phyloP scores from a whole-genome alignment of 2,797 vertebrate species.

The Notamacropus eugenii region DNA sequence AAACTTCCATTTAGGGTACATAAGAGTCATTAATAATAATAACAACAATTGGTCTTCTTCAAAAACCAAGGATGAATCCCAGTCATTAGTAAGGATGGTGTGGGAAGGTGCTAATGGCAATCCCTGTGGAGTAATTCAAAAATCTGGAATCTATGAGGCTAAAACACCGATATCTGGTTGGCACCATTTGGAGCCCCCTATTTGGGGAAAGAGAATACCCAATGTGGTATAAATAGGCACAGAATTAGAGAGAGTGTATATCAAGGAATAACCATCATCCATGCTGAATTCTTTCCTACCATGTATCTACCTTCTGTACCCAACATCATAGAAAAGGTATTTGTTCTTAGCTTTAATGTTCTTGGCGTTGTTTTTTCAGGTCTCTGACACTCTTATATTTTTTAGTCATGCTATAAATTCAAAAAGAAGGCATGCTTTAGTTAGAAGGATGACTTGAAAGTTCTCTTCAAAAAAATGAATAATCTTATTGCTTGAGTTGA shows the following conservation, averaged over 20 bases:
- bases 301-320: background rate
- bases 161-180: background rate
- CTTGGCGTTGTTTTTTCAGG: background rate
- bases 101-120: background rate
- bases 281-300: background rate
- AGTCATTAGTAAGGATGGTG: background rate
- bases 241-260: background rate
- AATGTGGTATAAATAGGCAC: background rate
- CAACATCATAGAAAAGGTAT: background rate
- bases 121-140: background rate
- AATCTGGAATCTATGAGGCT: background rate
- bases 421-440: background rate
- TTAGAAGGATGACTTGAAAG: background rate
- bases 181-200: background rate
- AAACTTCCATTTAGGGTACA: background rate
- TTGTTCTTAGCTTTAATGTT: background rate
- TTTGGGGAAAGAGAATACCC: background rate
- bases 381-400: background rate
- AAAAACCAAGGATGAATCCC: too few species aligned
- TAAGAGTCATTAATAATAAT: background rate
- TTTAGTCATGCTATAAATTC: background rate
- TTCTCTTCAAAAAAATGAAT: background rate
- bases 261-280: background rate
- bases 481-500: background rate
- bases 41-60: too few species aligned